A percentile compares a stretch with the other conserved stretches of the same genome.
Conservation (phyloP, 2,113 vertebrate species). For the Eidolon helvum region DNA sequence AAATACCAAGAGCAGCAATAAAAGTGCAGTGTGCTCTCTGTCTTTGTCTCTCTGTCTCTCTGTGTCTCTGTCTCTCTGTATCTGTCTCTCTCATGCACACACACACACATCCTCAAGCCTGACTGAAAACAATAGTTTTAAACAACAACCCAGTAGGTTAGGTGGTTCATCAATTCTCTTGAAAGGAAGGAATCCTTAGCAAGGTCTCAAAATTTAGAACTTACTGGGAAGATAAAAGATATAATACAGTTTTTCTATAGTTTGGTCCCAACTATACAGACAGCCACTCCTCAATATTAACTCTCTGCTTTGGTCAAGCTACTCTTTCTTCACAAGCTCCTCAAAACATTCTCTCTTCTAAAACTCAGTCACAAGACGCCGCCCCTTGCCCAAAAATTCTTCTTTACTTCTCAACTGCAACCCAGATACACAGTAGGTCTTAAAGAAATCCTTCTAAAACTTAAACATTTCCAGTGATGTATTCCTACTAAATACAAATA, state of each 20-base stretch:
- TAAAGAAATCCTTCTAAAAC: conserved; percentile 17
- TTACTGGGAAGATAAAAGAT: conserved; percentile 11
- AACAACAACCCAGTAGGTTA: background rate
- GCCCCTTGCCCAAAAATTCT: background rate
- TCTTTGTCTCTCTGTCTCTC: background rate
- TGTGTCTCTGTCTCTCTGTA: background rate
- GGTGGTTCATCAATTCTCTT: background rate
- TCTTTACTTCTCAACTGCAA: background rate
- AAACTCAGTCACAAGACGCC: background rate
- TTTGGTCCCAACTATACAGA: background rate
- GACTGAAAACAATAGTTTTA: background rate
- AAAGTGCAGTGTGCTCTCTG: background rate
- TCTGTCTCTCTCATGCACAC: background rate
- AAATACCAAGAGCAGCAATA: background rate
- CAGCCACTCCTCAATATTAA: background rate
- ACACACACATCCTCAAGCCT: background rate
- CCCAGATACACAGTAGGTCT: background rate
- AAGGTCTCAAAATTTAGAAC: background rate
- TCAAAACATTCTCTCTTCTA: background rate
- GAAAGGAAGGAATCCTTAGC: background rate
- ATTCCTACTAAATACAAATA: background rate
- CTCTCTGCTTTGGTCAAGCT: background rate
- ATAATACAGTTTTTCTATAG: background rate
- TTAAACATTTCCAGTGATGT: background rate
- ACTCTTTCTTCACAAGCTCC: background rate